Evolutionary conservation across 1,140 invertebrate species (phyloP), one percentile per base, ranked within the genome.

Genomic region (Drosophila kikkawai): DNA sequence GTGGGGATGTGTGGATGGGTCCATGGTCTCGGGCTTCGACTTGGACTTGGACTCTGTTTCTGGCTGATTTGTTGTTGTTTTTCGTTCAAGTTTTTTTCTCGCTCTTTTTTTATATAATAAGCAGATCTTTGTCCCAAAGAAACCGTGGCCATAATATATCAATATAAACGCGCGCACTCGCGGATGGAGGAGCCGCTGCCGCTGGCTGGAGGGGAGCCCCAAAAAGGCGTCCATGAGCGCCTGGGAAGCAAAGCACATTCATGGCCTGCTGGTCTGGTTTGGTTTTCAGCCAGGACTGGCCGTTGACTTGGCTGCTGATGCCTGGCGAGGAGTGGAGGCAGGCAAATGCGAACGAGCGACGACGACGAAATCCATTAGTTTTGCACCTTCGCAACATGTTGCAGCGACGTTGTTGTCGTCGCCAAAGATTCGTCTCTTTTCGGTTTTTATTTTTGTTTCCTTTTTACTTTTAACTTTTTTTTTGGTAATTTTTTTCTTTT

Each of bases 111-210:
- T 85, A 88, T 91, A 91, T 91, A 91, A 91, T 91, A 91, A 91
- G 86, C 86, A 92, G 91, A 92, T 92, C 91, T 92, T 92, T 92
- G 91, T 92, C 91, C 87, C 91, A 92, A 92, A 92, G 91, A 91
- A 87, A 91, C 83, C 81, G 82, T 91, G 80, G 91, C 82, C 91
- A 85, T 90, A 91, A 91, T 91, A 91, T 92, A 91, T 91, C 90
- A 91, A 91, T 88, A 90, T 83, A 91, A 90, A 82, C 83, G 71
- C 83, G 81, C 51, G 78, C 82, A 81, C 66, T 78, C 69, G 79
- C 53, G 34, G 51, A 39, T n/a, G 32, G 57, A 26, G 73, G 56
- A 70, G 57, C 65, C 39, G 36, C 34, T 32, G 26, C 48, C 15
- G 48, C 29, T 29, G 39, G 17, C 2, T 12, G 37, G 29, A 22